A percentile compares a stretch with the other conserved stretches of the same genome.
Evolutionary conservation across 2,797 vertebrate species (phyloP).

Genomic region (Semotilus atromaculatus): DNA sequence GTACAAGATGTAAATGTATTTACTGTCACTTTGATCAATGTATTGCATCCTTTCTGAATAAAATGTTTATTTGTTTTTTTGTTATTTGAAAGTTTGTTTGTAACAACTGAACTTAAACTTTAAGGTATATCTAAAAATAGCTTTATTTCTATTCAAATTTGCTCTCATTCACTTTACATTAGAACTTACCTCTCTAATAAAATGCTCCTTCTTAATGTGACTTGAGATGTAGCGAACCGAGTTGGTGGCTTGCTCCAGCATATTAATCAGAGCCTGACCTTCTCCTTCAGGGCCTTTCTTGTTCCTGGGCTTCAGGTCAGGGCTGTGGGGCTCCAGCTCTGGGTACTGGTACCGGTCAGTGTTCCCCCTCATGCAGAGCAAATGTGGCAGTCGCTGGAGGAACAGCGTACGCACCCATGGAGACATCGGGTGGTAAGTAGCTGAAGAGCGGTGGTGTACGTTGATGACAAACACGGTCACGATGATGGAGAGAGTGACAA

Average conservation of each 20-base stretch:
- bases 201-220: conserved; percentile 94
- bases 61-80: background rate
- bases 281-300: conserved; percentile 48
- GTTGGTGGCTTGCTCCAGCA: conserved; percentile 90
- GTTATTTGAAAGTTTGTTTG: background rate
- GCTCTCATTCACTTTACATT: background rate
- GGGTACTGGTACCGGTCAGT: conserved; percentile 85
- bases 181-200: conserved; percentile 87
- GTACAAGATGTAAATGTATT: background rate
- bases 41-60: background rate
- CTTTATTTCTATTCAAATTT: background rate
- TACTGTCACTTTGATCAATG: background rate
- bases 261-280: conserved; percentile 79
- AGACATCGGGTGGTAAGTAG: conserved; percentile 96
- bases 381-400: conserved; percentile 87
- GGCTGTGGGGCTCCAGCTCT: conserved; percentile 78
- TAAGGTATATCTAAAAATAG: background rate
- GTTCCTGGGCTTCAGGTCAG: conserved; percentile 69
- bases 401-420: conserved; percentile 97
- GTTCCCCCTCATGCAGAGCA: conserved; percentile 93
- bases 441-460: conserved; percentile 93
- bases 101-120: background rate
- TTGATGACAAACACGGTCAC: conserved; percentile 98
- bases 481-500: conserved; percentile 96
- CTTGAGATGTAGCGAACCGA: conserved; percentile 94